Base-by-base conservation (phyloP, 2,888 invertebrate genomes). In the Malthinus seriepunctatus region DNA sequence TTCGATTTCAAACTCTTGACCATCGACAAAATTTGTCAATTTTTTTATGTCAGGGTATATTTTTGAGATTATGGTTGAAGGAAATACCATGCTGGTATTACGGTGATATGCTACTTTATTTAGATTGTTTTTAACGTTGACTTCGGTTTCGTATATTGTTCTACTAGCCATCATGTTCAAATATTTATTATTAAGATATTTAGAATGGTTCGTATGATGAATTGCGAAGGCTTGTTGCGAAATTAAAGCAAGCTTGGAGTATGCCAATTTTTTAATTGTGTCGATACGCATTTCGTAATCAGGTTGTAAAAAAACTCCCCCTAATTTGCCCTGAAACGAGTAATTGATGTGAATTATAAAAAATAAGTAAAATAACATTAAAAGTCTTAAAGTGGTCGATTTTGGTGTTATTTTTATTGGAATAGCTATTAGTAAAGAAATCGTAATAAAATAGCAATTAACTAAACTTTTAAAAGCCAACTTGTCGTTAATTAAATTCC, bases 181-280 rank as follows among this genome's bases (percentile, higher is more conserved):
- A 23, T 23, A 5, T 5, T 2, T 42, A n/a, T 42, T 23, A n/a
- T 15, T 42, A 6, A n/a, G 23, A 9, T 15, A 11, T 15, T 1
- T n/a, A 2, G 1, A 1, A 7, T 15, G 9, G 10, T 4, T 15
- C 8, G n/a, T n/a, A 23, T 23, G 23, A 3, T 23, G 2, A 3
- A 5, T 3, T 5, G 8, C 8, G 1, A 15, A 15, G 12, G n/a
- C 8, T 42, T 15, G 6, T 9, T 42, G 39, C 2, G 39, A 42
- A 42, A 42, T n/a, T 1, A 42, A 23, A 5, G n/a, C 6, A 14
- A 51, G 10, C 1, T 51, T 4, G 8, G 44, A 44, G 11, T 33
- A 3, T 12, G 33, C 44, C 33, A 51, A 51, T 12, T 52, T 34
- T 46, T 51, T 10, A 44, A 52, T 46, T 3, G 45, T 42, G 2